Base-by-base conservation (phyloP, 2,888 invertebrate genomes). In the Thyatira batis region DNA sequence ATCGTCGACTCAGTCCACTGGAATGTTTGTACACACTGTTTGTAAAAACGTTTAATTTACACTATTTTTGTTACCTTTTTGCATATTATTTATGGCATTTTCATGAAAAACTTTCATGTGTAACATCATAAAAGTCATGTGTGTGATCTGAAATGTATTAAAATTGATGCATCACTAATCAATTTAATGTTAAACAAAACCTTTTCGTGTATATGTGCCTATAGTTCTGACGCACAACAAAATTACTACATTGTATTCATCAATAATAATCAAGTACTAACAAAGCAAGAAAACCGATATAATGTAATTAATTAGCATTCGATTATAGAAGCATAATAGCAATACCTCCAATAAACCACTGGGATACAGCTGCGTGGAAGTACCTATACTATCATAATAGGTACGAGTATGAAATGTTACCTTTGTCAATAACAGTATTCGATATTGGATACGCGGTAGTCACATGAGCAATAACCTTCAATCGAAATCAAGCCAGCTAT, bases 401-500 rank as follows among this genome's bases (percentile, higher is more conserved):
- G 45, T 6, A 13, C 3, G n/a, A n/a, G 6, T 11, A 48, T 9
- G 20, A 10, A 9, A 28, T 39, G 5, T 39, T 17, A 39, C 33
- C 33, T 21, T 45, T 28, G 30, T 28, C 28, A 51, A 51, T 25
- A 45, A 25, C 20, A 39, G 39, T 17, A 10, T 48, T 17, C 33
- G 52, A 62, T 64, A 64, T 62, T 62, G 56, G 55, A 60, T 53
- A 52, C 27, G 49, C 49, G 45, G 60, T 57, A 58, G 53, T 60
- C 50, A 58, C 50, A 55, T 51, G 49, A 39, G 53, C 30, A 52
- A 52, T 55, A 58, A 45, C 44, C 46, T 50, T 30, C 50, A 52
- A 58, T 55, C 49, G 57, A 45, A 48, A 57, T 50, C 30, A 57
- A 27, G 20, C 11, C 48, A 20, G 20, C 17, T 48, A 48, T 46